A percentile compares a stretch with the other conserved stretches of the same genome.
phyloP scores from a whole-genome alignment of 2,888 invertebrate species.

The Nymphalis urticae region DNA sequence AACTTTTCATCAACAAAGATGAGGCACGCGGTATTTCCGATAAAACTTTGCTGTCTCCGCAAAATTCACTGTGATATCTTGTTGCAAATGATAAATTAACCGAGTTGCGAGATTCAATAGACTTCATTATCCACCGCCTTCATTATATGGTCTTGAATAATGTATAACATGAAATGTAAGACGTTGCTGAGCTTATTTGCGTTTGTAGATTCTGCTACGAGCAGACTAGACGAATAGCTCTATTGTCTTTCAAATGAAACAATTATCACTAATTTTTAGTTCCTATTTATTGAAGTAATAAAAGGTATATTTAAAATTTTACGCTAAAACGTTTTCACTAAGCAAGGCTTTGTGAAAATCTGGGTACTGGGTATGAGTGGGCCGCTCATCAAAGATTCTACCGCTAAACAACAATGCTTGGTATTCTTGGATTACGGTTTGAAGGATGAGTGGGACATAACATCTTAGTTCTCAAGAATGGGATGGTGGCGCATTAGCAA shows the following conservation, averaged over 20 bases:
- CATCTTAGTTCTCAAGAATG: too few species aligned
- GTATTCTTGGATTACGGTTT: too few species aligned
- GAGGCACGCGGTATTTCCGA: conserved; percentile 51
- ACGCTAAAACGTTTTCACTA: too few species aligned
- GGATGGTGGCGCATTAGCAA: too few species aligned
- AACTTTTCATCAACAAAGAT: conserved; percentile 58
- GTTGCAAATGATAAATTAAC: conserved; percentile 70
- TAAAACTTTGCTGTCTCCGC: conserved; percentile 62
- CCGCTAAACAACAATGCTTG: too few species aligned
- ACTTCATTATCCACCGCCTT: conserved; percentile 40
- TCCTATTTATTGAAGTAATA: too few species aligned
- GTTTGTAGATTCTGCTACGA: conserved; percentile 1
- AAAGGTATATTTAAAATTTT: too few species aligned
- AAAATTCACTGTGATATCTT: conserved; percentile 58
- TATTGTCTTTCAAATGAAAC: neutral
- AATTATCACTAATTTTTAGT: conserved; percentile 1
- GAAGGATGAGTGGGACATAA: too few species aligned
- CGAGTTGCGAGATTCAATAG: conserved; percentile 66
- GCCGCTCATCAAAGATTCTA: too few species aligned
- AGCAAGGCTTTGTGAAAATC: too few species aligned
- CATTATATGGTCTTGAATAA: conserved; percentile 31
- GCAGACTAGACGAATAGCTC: neutral
- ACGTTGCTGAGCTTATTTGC: conserved; percentile 19
- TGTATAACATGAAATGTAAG: conserved; percentile 26
- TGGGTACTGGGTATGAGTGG: too few species aligned